These are phyloP conservation scores for Piliocolobus tephrosceles DNA, from an alignment of 2,113 vertebrate species.

Conservation along the genomic window DNA sequence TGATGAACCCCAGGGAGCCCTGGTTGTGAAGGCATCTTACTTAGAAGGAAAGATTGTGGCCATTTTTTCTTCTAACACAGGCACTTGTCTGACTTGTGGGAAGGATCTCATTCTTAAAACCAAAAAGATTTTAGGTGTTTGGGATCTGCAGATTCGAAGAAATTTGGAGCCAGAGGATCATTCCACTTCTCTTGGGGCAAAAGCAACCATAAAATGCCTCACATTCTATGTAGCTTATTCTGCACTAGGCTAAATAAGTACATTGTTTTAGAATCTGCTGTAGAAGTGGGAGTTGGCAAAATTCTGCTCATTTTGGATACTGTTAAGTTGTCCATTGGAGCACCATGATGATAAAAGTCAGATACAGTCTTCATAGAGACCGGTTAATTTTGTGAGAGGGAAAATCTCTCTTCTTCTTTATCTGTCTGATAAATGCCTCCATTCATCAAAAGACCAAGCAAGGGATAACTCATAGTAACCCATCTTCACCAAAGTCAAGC, in stretches of 20 bases:
- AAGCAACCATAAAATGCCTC: background rate
- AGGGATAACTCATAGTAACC: background rate
- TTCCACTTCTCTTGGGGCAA: background rate
- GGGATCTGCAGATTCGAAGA: background rate
- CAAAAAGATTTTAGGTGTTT: background rate
- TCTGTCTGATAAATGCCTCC: background rate
- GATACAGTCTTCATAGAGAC: background rate
- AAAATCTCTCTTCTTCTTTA: background rate
- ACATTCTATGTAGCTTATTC: background rate
- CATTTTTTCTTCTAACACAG: background rate
- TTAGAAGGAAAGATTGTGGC: background rate
- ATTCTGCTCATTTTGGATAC: background rate
- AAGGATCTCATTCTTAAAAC: conserved; percentile 15
- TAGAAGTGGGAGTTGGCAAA: background rate
- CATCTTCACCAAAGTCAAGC: background rate
- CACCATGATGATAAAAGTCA: background rate
- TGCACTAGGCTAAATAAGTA: background rate
- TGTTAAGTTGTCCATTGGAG: background rate
- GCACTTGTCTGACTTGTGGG: background rate
- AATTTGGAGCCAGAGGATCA: background rate
- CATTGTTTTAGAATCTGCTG: background rate
- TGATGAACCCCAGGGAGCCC: background rate
- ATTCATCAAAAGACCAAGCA: background rate
- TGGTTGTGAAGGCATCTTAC: background rate
- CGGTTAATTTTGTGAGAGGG: background rate